Percentiles rank a stretch among this genome's conserved stretches.
These are phyloP conservation scores for Trematomus loennbergii DNA, from an alignment of 2,113 vertebrate genomes.

Conservation along the genomic window DNA sequence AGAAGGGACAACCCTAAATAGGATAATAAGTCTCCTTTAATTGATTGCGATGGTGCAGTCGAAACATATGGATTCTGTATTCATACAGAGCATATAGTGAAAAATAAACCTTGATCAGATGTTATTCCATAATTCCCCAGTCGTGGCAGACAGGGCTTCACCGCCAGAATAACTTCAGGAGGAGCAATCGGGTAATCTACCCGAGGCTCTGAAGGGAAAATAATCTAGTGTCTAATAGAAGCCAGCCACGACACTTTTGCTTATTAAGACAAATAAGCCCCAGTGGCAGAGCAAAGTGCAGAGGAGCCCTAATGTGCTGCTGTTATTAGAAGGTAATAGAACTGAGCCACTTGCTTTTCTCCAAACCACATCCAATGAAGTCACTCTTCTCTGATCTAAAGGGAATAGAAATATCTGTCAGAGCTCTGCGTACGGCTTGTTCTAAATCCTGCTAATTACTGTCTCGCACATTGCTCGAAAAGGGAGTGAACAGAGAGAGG, in stretches of 20 bases:
- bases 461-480: not conserved
- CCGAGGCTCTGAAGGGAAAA: slow-evolving; percentile 54
- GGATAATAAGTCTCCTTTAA: too few species aligned
- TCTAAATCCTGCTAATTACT: slow-evolving; percentile 42
- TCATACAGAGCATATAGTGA: not conserved
- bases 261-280: slow-evolving; percentile 75
- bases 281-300: slow-evolving; percentile 34
- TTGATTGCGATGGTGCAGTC: too few species aligned
- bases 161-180: slow-evolving; percentile 61
- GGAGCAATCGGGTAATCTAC: slow-evolving; percentile 46
- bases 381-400: slow-evolving; percentile 29
- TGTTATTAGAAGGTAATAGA: slow-evolving; percentile 31
- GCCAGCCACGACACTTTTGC: slow-evolving; percentile 43
- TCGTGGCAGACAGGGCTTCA: slow-evolving; percentile 54
- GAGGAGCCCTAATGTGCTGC: slow-evolving; percentile 30
- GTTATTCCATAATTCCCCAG: slow-evolving; percentile 52
- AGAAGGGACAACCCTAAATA: too few species aligned
- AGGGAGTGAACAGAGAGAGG: slow-evolving; percentile 1
- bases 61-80: not conserved
- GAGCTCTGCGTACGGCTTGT: slow-evolving; percentile 1
- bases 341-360: slow-evolving; percentile 16
- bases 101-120: slow-evolving; percentile 55
- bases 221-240: slow-evolving; percentile 59
- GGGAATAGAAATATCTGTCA: slow-evolving; percentile 39
- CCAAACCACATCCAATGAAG: slow-evolving; percentile 22